Percentiles rank a stretch among this genome's conserved stretches.
Evolutionary conservation across 2,797 vertebrate species (phyloP).

Genomic region (Calcarius lapponicus): DNA sequence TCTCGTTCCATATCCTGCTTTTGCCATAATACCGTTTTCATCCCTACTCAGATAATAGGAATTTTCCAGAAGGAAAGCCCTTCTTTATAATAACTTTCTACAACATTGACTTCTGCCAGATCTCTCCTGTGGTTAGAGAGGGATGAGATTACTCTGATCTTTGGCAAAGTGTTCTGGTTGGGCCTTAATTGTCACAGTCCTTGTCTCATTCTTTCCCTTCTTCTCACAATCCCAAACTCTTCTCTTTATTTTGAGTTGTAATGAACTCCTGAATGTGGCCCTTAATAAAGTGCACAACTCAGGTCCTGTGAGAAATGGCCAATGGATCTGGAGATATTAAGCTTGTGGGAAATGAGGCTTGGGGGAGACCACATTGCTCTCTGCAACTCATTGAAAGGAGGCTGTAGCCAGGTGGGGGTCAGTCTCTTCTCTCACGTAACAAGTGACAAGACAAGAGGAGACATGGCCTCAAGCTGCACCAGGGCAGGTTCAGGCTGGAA

Average conservation of each 20-base stretch:
- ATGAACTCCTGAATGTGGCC: background rate
- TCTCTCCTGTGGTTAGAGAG: background rate
- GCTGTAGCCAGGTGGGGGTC: fast-evolving
- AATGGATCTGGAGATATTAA: background rate
- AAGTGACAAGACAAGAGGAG: background rate
- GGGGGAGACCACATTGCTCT: background rate
- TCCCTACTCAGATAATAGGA: background rate
- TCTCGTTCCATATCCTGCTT: background rate
- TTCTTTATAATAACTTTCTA: background rate
- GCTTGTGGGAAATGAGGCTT: background rate
- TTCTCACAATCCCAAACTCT: background rate
- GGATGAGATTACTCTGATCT: background rate
- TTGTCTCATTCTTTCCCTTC: background rate
- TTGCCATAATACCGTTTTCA: background rate
- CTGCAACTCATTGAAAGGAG: background rate
- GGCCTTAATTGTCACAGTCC: background rate
- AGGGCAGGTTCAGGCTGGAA: background rate
- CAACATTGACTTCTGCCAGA: background rate
- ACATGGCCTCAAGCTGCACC: background rate
- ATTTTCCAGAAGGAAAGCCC: background rate
- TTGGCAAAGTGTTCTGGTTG: background rate
- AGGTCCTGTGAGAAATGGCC: background rate
- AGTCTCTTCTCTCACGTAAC: background rate
- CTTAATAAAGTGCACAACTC: background rate
- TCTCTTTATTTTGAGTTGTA: background rate